phyloP scores from a whole-genome alignment of 2,797 vertebrate species.

The Mormyrus hasselquistii region DNA sequence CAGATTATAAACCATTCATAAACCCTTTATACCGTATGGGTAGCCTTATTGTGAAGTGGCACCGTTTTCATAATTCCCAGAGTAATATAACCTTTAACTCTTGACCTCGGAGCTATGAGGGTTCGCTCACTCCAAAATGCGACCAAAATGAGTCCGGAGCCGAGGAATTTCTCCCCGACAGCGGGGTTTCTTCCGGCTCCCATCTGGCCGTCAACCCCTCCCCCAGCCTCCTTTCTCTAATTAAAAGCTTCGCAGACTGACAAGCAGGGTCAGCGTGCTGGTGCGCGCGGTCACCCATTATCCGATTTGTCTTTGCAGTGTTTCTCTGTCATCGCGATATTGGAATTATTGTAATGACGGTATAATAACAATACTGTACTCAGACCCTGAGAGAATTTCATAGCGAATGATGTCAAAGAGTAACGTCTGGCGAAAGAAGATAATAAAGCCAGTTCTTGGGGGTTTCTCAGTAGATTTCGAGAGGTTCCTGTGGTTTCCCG shows the following conservation, averaged over 20 bases:
- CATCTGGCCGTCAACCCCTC: not conserved
- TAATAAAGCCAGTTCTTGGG: not conserved
- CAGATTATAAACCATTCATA: not conserved
- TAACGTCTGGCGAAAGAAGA: not conserved
- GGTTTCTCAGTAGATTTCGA: not conserved
- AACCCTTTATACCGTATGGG: not conserved
- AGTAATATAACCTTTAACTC: not conserved
- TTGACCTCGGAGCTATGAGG: not conserved
- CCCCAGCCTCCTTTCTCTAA: not conserved
- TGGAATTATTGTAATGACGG: not conserved
- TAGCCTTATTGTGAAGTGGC: not conserved
- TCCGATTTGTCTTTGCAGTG: not conserved
- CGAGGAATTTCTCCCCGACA: not conserved
- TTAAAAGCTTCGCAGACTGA: conserved; percentile 11
- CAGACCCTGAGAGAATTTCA: not conserved
- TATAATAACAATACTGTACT: not conserved
- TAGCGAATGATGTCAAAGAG: not conserved
- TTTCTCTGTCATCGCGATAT: not conserved
- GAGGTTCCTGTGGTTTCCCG: not conserved
- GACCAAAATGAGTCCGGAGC: not conserved
- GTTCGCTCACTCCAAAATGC: not conserved
- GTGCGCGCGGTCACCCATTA: not conserved
- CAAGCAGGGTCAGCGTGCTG: not conserved
- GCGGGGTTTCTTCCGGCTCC: not conserved
- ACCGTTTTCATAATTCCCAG: not conserved